Evolutionary conservation across 2,113 vertebrate species (phyloP).

Genomic region (Alexandromys fortis): DNA sequence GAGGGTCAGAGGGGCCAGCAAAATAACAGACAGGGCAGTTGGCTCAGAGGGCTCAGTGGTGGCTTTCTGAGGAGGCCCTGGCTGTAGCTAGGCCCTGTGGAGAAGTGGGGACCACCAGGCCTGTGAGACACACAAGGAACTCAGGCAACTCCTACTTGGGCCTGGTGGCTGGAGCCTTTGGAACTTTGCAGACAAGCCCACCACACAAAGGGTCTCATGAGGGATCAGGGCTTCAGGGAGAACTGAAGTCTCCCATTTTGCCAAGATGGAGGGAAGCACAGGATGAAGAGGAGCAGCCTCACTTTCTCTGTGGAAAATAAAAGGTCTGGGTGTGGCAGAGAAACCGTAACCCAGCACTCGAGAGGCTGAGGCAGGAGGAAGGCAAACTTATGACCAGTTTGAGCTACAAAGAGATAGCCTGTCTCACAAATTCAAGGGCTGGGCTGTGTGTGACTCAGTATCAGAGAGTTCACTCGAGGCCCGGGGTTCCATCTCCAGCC

Average conservation of each 20-base stretch:
- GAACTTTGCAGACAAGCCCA: too few relatives aligned
- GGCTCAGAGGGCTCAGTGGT: accelerated
- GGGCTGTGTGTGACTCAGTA: neutral
- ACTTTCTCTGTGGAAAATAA: neutral
- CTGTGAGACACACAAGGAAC: accelerated
- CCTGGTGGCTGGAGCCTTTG: accelerated
- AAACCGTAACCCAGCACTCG: neutral
- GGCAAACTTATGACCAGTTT: neutral
- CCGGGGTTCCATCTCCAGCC: neutral
- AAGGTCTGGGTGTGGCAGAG: neutral
- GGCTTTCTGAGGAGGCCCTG: neutral
- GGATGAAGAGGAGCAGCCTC: neutral
- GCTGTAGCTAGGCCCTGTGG: neutral
- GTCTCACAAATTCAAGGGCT: neutral
- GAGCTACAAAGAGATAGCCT: neutral
- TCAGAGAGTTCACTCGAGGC: neutral
- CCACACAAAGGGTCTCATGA: accelerated
- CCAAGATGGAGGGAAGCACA: too few relatives aligned
- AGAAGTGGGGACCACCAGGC: neutral
- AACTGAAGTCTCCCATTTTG: neutral
- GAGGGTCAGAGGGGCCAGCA: neutral
- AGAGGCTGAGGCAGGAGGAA: neutral
- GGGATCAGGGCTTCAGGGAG: neutral
- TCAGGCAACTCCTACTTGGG: too few relatives aligned
- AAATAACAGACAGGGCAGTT: accelerated